These are phyloP conservation scores for Mythimna vitellina DNA, from an alignment of 2,888 invertebrate species.

Conservation along the genomic window DNA sequence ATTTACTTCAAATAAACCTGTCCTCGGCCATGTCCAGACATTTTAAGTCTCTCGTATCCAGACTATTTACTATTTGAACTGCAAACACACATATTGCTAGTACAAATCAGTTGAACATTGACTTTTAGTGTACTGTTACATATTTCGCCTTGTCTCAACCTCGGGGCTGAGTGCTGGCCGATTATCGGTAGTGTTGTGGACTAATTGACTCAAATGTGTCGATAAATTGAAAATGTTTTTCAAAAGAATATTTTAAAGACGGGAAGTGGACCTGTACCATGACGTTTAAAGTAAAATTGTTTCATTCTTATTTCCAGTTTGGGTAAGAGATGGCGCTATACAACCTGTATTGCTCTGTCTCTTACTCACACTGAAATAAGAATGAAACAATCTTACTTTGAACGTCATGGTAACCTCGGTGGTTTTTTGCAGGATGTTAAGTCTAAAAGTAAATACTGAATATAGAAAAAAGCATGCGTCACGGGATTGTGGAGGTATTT, in stretches of 20 bases:
- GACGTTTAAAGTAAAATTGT: no score
- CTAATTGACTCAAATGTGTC: conserved; percentile 3
- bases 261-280: no score
- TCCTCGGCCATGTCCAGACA: conserved; percentile 35
- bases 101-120: conserved; percentile 25
- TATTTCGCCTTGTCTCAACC: conserved; percentile 67
- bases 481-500: no score
- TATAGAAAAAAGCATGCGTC: neutral
- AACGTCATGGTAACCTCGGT: no score
- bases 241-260: no score
- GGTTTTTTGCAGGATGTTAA: neutral
- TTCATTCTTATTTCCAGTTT: no score
- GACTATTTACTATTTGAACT: conserved; percentile 27
- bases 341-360: no score
- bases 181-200: conserved; percentile 50
- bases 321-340: no score
- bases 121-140: conserved; percentile 50
- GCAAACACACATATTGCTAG: conserved; percentile 24
- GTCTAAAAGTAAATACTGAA: neutral
- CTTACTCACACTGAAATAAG: no score
- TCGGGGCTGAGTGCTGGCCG: conserved; percentile 69
- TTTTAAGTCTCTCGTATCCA: conserved; percentile 5
- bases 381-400: no score
- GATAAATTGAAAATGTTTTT: conserved; percentile 6
- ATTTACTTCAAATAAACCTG: conserved; percentile 38